Conservation (phyloP, 2,113 vertebrate species). For the Genyomyrus donnyi region DNA sequence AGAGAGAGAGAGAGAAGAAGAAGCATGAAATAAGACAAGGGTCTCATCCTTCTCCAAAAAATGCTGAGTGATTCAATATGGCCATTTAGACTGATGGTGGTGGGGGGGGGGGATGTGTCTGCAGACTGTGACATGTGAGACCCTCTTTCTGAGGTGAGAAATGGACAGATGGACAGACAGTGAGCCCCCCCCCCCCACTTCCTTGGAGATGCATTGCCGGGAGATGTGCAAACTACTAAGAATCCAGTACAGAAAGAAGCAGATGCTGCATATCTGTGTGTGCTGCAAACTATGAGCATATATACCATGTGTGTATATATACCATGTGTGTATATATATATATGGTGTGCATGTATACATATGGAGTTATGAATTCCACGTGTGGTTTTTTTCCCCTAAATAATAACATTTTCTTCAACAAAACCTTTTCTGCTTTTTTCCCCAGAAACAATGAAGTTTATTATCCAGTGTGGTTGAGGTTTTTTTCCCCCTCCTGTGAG, state of each 20-base stretch:
- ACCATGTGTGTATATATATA: neutral
- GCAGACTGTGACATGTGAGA: neutral
- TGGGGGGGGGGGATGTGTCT: neutral
- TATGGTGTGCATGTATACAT: neutral
- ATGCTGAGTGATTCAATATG: constrained; percentile 33
- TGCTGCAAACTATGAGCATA: neutral
- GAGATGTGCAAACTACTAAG: neutral
- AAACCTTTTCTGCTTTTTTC: neutral
- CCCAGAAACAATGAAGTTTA: neutral
- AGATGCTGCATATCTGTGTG: neutral
- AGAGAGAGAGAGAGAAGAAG: neutral
- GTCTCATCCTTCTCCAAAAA: constrained; percentile 31
- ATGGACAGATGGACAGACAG: neutral
- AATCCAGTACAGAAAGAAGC: neutral
- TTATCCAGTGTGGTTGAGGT: neutral
- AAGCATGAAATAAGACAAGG: constrained; percentile 18
- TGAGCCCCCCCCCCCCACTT: no score
- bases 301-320: neutral
- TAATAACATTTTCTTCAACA: neutral
- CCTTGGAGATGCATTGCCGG: no score
- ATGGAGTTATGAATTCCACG: neutral
- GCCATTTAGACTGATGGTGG: constrained; percentile 30
- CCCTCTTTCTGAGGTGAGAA: neutral
- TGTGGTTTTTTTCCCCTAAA: neutral
- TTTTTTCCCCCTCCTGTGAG: neutral